Base-by-base conservation (phyloP, 2,888 invertebrate species). In the Pycnomerus fuliginosus region DNA sequence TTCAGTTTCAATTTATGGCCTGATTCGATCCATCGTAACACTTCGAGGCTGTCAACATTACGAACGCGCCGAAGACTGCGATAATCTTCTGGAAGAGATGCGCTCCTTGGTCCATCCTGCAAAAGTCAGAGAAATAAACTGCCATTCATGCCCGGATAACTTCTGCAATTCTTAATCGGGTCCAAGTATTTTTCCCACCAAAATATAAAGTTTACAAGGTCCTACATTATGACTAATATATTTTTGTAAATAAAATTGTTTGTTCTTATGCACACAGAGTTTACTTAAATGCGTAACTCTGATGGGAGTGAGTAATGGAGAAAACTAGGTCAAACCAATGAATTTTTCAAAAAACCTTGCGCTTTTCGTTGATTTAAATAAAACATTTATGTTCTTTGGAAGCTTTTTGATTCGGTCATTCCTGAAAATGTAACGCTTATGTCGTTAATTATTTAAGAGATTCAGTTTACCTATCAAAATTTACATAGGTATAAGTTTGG, bases 91-190 rank as follows among this genome's bases (percentile, higher is more conserved):
- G 11, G 27, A 33, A 16, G 41, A 43, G 10, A 38, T 47, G 14
- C 42, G 47, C 11, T 29, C 37, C 7, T 17, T 50, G n/a, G 37
- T 41, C 2, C 12, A 32, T 13, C 50, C 50, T 11, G 46, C 46
- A 15, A 25, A 25, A 12, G 44, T 50, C 10, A 43, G 40, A 3
- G 44, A 50, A 23, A 33, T 36, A 10, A 40, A 29, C 13, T 50
- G 50, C 22, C 30, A 33, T 12, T 43, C 46, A 12, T 50, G 50
- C 17, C 14, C 35, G 3, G 33, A 36, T 3, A 37, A 50, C 22
- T 40, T 50, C 2, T 50, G 50, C 28, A 50, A 50, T 33, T 39
- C 44, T 4, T 41, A 25, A 8, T 33, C 42, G 8, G 43, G 41
- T 38, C 10, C 7, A 27, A 11, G 4, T 7, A 11, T 27, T 27